A percentile compares a stretch with the other conserved stretches of the same genome.
Evolutionary conservation across 2,113 vertebrate genomes (phyloP).

Genomic region (Tenrec ecaudatus): DNA sequence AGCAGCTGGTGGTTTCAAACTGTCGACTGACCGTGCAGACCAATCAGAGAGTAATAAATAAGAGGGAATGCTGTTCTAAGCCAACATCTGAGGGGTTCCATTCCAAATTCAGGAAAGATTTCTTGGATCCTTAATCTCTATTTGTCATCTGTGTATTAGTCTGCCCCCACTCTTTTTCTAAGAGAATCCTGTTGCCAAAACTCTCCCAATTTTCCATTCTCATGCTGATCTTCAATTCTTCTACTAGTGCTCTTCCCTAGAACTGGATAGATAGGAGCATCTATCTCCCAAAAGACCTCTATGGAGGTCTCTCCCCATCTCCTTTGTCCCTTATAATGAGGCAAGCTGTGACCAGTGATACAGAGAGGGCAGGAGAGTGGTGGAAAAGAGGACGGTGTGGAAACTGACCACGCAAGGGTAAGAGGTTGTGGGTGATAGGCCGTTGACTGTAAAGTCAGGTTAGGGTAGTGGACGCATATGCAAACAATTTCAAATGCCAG

Average conservation of each 20-base stretch:
- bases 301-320: background rate
- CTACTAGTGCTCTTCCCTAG: background rate
- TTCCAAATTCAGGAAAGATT: too few relatives aligned
- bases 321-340: background rate
- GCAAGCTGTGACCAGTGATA: background rate
- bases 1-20: too few relatives aligned
- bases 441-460: background rate
- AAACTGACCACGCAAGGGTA: too few relatives aligned
- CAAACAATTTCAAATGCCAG: conserved; percentile 12
- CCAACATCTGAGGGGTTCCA: too few relatives aligned
- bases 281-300: background rate
- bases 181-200: background rate
- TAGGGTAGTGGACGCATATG: background rate
- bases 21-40: too few relatives aligned
- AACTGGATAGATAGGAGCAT: too few relatives aligned
- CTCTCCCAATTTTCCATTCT: background rate
- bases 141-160: background rate
- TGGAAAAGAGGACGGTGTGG: background rate
- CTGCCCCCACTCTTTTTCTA: background rate
- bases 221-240: background rate
- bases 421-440: background rate
- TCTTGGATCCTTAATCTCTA: background rate
- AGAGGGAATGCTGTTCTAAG: too few relatives aligned
- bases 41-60: too few relatives aligned
- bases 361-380: background rate